phyloP scores from a whole-genome alignment of 2,113 vertebrate species.

The Cheirogaleus medius region DNA sequence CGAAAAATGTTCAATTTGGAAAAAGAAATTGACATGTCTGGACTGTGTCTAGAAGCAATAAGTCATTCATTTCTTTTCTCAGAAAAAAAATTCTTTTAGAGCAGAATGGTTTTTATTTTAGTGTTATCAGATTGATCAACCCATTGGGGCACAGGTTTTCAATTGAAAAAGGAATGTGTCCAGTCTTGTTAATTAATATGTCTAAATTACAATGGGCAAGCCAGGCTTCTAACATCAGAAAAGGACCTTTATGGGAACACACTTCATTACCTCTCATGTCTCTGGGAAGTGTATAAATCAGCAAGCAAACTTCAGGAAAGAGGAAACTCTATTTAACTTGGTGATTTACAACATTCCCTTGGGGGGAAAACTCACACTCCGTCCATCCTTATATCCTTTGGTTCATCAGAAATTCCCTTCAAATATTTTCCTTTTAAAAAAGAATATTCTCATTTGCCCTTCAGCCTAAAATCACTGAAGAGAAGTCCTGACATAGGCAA shows the following conservation, averaged over 20 bases:
- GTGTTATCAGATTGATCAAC: constrained; percentile 38
- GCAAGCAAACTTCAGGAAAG: not conserved
- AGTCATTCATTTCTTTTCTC: constrained; percentile 25
- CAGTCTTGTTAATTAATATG: constrained; percentile 25
- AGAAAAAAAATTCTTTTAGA: not conserved
- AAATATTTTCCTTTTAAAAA: not conserved
- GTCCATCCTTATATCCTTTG: not conserved
- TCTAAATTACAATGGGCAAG: not conserved
- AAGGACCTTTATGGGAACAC: not conserved
- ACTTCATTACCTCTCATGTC: not conserved
- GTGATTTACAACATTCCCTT: not conserved
- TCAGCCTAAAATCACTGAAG: not conserved
- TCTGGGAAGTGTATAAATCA: not conserved
- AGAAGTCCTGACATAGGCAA: not conserved
- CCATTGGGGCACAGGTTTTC: constrained; percentile 15
- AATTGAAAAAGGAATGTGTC: constrained; percentile 41
- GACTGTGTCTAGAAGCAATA: not conserved
- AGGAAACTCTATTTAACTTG: not conserved
- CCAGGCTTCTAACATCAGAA: not conserved
- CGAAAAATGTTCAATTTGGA: constrained; percentile 40
- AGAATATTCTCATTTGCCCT: not conserved
- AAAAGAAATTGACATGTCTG: constrained; percentile 39
- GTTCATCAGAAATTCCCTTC: not conserved
- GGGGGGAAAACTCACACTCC: not conserved
- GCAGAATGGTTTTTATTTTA: not conserved